A percentile compares a stretch with the other conserved stretches of the same genome.
phyloP scores from a whole-genome alignment of 2,797 vertebrate genomes.

The Acrocephalus scirpaceus region DNA sequence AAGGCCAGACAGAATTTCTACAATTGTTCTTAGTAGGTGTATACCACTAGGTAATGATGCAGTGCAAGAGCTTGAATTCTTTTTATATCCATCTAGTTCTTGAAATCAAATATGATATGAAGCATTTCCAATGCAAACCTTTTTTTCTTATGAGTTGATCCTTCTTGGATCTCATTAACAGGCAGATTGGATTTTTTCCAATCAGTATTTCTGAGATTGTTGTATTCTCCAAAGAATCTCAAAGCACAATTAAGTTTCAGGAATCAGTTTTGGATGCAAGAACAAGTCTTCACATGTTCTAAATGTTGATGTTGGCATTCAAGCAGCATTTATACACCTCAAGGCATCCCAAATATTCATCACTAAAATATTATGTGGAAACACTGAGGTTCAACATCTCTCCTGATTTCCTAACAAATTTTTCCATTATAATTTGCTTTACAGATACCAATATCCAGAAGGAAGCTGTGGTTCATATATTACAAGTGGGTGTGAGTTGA shows the following conservation, averaged over 20 bases:
- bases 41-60: background rate
- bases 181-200: background rate
- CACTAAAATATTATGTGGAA: background rate
- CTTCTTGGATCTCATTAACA: background rate
- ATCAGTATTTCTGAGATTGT: background rate
- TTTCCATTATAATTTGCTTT: background rate
- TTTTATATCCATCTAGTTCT: background rate
- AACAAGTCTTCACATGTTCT: background rate
- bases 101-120: background rate
- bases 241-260: background rate
- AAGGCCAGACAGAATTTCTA: background rate
- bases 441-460: background rate
- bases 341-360: background rate
- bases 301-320: background rate
- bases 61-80: background rate
- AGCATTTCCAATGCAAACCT: background rate
- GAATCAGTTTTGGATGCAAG: background rate
- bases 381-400: background rate
- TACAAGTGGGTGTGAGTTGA: background rate
- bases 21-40: background rate
- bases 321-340: background rate
- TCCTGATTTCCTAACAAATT: background rate
- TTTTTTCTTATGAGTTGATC: background rate
- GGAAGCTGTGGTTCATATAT: background rate
- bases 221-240: background rate